Percentiles rank a stretch among this genome's conserved stretches.
phyloP scores from a whole-genome alignment of 2,113 vertebrate genomes.

The Candoia aspera region DNA sequence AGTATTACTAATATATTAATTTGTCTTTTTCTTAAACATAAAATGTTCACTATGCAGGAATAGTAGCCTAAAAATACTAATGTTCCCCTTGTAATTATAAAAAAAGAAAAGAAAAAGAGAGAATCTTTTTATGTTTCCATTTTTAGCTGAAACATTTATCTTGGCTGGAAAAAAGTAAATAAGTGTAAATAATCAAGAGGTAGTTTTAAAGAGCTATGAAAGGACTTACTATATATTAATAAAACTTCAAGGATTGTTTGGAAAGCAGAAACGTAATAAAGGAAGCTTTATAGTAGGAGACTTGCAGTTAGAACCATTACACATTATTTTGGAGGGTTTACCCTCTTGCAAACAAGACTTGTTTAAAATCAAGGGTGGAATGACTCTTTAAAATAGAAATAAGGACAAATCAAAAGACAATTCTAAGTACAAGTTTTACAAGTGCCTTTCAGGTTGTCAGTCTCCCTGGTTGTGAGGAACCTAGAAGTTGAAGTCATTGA shows the following conservation, averaged over 20 bases:
- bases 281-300: constrained; percentile 43
- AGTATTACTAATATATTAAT: constrained; percentile 27
- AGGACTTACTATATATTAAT: constrained; percentile 49
- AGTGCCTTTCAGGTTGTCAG: not conserved
- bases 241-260: constrained; percentile 51
- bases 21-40: constrained; percentile 46
- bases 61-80: constrained; percentile 28
- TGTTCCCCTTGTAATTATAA: constrained; percentile 18
- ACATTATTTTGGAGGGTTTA: constrained; percentile 25
- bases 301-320: constrained; percentile 24
- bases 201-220: constrained; percentile 41
- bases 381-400: not conserved
- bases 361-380: constrained; percentile 14
- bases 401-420: not conserved
- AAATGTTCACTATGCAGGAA: constrained; percentile 45
- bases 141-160: constrained; percentile 42
- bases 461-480: not conserved
- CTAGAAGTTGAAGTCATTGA: not conserved
- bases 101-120: constrained; percentile 20
- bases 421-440: not conserved
- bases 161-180: constrained; percentile 41
- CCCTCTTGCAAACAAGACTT: not conserved
- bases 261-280: constrained; percentile 49
- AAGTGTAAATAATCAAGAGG: constrained; percentile 32
- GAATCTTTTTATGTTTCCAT: constrained; percentile 38